A percentile compares a stretch with the other conserved stretches of the same genome.
Evolutionary conservation across 2,797 vertebrate genomes (phyloP).

Genomic region (Ispidina picta): DNA sequence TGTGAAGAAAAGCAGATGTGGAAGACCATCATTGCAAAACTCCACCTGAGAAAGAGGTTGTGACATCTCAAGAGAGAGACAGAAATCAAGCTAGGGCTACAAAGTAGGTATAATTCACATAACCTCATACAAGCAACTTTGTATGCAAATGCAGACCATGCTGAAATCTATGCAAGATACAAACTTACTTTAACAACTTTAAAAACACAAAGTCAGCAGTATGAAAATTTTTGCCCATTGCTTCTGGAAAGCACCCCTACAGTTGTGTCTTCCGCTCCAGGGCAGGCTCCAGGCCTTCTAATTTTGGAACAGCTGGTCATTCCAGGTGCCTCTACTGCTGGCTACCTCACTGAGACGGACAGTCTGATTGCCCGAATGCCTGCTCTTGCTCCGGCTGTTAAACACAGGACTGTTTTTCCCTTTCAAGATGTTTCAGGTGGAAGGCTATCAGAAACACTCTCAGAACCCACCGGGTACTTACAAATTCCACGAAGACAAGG

Average conservation of each 20-base stretch:
- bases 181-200: neutral
- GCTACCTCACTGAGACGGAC: neutral
- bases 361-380: neutral
- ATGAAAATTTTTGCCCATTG: neutral
- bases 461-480: neutral
- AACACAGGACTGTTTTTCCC: neutral
- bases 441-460: neutral
- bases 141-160: neutral
- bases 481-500: neutral
- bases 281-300: neutral
- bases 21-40: neutral
- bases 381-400: neutral
- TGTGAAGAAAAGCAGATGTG: neutral
- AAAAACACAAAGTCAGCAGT: neutral
- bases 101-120: rapidly evolving
- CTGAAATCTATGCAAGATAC: neutral
- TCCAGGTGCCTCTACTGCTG: neutral
- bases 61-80: neutral
- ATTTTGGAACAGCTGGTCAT: neutral
- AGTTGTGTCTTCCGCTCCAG: rapidly evolving
- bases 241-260: neutral
- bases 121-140: neutral
- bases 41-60: neutral
- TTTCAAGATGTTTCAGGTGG: neutral
- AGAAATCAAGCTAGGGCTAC: neutral